phyloP scores from a whole-genome alignment of 2,797 vertebrate genomes.

The Alauda arvensis region DNA sequence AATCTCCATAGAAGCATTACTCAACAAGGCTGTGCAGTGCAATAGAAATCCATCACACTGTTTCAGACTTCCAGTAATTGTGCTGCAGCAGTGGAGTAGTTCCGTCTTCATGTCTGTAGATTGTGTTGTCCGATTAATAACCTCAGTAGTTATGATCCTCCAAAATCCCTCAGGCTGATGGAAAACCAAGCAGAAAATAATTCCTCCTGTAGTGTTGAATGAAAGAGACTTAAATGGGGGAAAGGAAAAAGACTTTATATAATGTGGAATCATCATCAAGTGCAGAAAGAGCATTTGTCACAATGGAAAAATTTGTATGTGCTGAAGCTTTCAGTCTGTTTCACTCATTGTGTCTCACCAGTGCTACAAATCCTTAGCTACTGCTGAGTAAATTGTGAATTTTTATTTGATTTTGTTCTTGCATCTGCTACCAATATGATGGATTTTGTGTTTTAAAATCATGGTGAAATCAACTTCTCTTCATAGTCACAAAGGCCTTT shows the following conservation, averaged over 20 bases:
- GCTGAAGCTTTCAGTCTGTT: not conserved
- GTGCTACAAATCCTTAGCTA: not conserved
- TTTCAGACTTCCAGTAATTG: not conserved
- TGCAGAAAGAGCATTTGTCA: not conserved
- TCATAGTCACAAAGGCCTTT: not conserved
- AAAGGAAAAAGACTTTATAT: not conserved
- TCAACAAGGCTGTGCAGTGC: not conserved
- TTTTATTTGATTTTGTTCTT: not conserved
- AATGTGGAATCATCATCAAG: not conserved
- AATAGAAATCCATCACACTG: not conserved
- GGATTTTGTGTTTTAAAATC: not conserved
- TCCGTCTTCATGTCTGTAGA: not conserved
- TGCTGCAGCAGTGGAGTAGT: not conserved
- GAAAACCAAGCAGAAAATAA: not conserved
- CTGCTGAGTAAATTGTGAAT: not conserved
- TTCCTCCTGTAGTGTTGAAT: not conserved
- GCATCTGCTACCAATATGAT: not conserved
- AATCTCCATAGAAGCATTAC: not conserved
- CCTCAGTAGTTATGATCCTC: not conserved
- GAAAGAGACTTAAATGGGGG: not conserved
- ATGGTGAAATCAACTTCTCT: not conserved
- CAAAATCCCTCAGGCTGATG: not conserved
- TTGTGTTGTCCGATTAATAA: not conserved
- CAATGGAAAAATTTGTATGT: not conserved
- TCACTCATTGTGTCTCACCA: not conserved